Evolutionary conservation across 2,888 invertebrate genomes (phyloP).

Genomic region (Ganaspis brasiliensis): DNA sequence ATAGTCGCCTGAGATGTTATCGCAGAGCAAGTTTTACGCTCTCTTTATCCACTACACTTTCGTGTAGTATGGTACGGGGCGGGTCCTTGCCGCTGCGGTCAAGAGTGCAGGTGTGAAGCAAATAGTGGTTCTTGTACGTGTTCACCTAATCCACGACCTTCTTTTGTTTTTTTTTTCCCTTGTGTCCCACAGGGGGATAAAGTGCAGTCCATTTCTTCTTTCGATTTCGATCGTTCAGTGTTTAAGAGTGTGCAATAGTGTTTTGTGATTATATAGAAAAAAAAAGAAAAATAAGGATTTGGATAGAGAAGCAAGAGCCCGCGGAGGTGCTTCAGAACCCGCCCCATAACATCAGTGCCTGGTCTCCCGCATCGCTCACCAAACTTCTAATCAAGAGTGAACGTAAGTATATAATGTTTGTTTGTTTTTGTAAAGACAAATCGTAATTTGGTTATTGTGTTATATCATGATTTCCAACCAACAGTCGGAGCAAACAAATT

Average conservation of each 20-base stretch:
- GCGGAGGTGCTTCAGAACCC: slow-evolving; percentile 61
- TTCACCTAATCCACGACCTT: slow-evolving; percentile 32
- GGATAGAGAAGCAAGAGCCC: slow-evolving; percentile 48
- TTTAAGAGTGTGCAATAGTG: slow-evolving; percentile 42
- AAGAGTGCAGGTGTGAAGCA: slow-evolving; percentile 59
- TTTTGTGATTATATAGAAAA: slow-evolving; percentile 47
- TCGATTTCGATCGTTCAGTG: slow-evolving; percentile 27
- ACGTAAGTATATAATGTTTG: background rate
- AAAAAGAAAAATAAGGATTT: slow-evolving; percentile 33
- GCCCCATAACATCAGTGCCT: slow-evolving; percentile 67
- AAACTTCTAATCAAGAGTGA: slow-evolving; percentile 29
- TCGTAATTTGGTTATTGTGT: too few species aligned
- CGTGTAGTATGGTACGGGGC: slow-evolving; percentile 77
- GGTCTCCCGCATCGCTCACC: slow-evolving; percentile 59
- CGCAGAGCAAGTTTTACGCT: slow-evolving; percentile 79
- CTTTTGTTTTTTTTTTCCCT: background rate
- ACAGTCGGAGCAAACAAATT: too few species aligned
- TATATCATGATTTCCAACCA: too few species aligned
- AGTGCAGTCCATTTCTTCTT: slow-evolving; percentile 21
- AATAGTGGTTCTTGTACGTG: slow-evolving; percentile 44
- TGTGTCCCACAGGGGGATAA: slow-evolving; percentile 12
- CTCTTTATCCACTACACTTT: slow-evolving; percentile 79
- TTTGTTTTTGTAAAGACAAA: background rate
- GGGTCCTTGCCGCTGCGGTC: slow-evolving; percentile 73
- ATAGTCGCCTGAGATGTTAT: slow-evolving; percentile 72